Conservation (phyloP, 2,888 invertebrate genomes). For the Andrena dorsata region DNA sequence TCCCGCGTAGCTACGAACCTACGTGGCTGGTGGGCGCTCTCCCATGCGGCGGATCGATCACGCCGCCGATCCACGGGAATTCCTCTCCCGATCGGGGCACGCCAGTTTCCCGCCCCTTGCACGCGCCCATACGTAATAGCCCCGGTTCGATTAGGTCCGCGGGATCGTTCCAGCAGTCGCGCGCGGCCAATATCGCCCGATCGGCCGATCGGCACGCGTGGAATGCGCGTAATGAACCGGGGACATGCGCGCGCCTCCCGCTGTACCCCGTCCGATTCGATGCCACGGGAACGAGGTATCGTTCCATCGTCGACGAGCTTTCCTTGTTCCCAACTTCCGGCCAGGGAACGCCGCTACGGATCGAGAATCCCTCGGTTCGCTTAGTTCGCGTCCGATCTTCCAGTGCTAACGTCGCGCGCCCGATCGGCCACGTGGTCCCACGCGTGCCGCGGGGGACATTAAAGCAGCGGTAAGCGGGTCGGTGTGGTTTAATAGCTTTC, state of each 20-base stretch:
- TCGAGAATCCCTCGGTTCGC: slow-evolving; percentile 5
- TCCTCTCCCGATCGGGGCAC: slow-evolving; percentile 25
- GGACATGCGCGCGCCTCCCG: background rate
- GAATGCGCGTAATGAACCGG: slow-evolving; percentile 1
- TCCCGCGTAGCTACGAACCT: slow-evolving; percentile 30
- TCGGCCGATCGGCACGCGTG: background rate
- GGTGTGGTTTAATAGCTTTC: background rate
- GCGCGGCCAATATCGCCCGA: background rate
- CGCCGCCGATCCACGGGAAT: slow-evolving; percentile 32
- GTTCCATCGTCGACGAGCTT: background rate
- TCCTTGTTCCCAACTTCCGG: background rate
- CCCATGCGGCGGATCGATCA: slow-evolving; percentile 28
- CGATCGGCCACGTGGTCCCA: slow-evolving; percentile 39
- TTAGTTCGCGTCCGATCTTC: slow-evolving; percentile 14
- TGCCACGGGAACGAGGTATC: background rate
- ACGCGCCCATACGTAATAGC: slow-evolving; percentile 29
- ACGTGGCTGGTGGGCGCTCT: slow-evolving; percentile 38
- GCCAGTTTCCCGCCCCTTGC: slow-evolving; percentile 3
- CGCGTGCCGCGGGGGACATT: background rate
- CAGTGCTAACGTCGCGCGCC: slow-evolving; percentile 10
- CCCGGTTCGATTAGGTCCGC: slow-evolving; percentile 7
- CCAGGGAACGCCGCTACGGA: background rate
- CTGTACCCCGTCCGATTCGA: background rate
- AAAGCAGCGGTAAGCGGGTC: background rate
- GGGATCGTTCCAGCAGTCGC: slow-evolving; percentile 1